Percentiles rank a stretch among this genome's conserved stretches.
Evolutionary conservation across 2,888 invertebrate genomes (phyloP).

Genomic region (Hypsopygia costalis): DNA sequence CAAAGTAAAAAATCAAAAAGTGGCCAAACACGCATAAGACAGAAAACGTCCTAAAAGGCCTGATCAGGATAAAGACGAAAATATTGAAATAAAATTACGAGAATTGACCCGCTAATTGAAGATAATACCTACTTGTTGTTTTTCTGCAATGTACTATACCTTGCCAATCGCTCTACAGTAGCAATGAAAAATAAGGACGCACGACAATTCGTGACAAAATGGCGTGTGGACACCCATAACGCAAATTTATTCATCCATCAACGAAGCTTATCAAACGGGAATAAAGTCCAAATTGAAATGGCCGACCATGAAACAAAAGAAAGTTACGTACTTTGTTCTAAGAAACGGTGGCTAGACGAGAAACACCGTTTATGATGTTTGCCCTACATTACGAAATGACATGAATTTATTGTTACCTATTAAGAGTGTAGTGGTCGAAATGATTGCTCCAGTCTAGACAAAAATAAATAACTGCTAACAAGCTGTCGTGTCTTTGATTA

Average conservation of each 20-base stretch:
- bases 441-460: constrained; percentile 6
- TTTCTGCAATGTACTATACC: neutral
- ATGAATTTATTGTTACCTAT: constrained; percentile 21
- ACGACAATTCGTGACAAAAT: constrained; percentile 64
- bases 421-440: too few species aligned
- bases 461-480: neutral
- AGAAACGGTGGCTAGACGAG: constrained; percentile 52
- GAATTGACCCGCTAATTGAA: too few species aligned
- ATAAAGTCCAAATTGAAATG: constrained; percentile 32
- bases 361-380: constrained; percentile 43
- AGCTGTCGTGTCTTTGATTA: too few species aligned
- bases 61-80: too few species aligned
- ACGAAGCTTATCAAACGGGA: constrained; percentile 18
- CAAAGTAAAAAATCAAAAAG: too few species aligned
- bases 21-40: too few species aligned
- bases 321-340: constrained; percentile 29
- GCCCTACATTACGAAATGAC: constrained; percentile 33
- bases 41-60: too few species aligned
- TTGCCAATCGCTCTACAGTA: constrained; percentile 3
- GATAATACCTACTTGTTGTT: too few species aligned
- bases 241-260: constrained; percentile 15
- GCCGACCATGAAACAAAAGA: constrained; percentile 20
- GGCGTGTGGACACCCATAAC: constrained; percentile 40
- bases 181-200: constrained; percentile 56
- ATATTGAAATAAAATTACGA: too few species aligned